Evolutionary conservation across 2,888 invertebrate genomes (phyloP), one percentile per base, ranked within the genome.

Genomic region (Ennomos fuscantarius): DNA sequence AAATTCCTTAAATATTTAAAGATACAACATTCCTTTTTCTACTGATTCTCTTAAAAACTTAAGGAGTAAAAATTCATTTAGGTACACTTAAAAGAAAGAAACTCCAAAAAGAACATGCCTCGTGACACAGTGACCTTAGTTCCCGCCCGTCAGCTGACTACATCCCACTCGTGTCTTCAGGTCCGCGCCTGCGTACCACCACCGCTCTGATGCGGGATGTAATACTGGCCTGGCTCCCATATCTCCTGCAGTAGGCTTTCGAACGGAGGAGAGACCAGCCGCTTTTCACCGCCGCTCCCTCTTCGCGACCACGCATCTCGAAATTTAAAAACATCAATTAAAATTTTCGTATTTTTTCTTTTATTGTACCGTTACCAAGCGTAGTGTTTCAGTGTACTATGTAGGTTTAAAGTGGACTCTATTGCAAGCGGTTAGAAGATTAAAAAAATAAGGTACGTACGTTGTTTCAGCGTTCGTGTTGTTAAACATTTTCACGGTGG

Each of bases 91-190:
- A 45, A 36, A 31, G 36, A n/a, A 43, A 58, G 31, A 47, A 43
- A 52, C 49, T 44, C 13, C 8, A 44, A 46, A 56, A 60, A 44
- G 35, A 57, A 31, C 44, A 55, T 59, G 58, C 60, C 66, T 67
- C 73, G 68, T 87, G 87, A 89, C 89, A 90, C 82, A 86, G 78
- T 90, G 86, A 89, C 89, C 89, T 85, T 84, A 86, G 79, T 80
- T 77, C 70, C 76, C 77, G 74, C 66, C 79, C 78, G 79, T 84
- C 89, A 89, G 89, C 89, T 89, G 89, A 87, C 61, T 62, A 55
- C 79, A 76, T 80, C 81, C 77, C 74, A 74, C 76, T 78, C 62
- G 66, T 74, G 32, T 69, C 63, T 62, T 47, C 41, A 55, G 56
- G 57, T 43, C 60, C 63, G 66, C 87, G 89, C 89, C 74, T 79